Evolutionary conservation across 2,888 invertebrate genomes (phyloP).

Genomic region (Leptogaster cylindrica): DNA sequence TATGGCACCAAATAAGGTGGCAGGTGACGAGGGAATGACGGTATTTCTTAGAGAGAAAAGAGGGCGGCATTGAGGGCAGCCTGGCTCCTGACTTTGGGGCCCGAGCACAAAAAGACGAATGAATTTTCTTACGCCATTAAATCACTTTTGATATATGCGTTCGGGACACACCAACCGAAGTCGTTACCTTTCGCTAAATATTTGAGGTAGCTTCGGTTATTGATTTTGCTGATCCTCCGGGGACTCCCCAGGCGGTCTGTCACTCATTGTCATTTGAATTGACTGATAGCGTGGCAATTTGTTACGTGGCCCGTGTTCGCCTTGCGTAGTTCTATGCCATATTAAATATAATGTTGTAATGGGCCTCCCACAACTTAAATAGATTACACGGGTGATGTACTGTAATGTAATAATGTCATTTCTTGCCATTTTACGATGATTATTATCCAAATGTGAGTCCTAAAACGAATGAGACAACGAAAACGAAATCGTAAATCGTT

Average conservation of each 20-base stretch:
- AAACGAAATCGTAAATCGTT: constrained; percentile 7
- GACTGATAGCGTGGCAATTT: constrained; percentile 36
- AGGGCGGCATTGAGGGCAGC: not conserved
- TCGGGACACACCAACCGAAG: constrained; percentile 15
- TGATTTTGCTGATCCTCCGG: too few species aligned
- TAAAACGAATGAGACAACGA: constrained; percentile 7
- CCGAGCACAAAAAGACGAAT: constrained; percentile 33
- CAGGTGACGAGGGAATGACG: not conserved
- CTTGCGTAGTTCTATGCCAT: not conserved
- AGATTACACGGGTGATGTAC: constrained; percentile 23
- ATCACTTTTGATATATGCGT: constrained; percentile 49
- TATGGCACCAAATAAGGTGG: too few species aligned
- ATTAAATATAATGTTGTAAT: constrained; percentile 18
- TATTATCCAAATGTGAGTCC: constrained; percentile 8
- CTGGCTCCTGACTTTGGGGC: constrained; percentile 2
- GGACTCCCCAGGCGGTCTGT: constrained; percentile 22
- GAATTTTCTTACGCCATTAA: constrained; percentile 43
- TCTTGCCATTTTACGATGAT: constrained; percentile 26
- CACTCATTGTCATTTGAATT: constrained; percentile 29
- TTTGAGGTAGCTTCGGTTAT: too few species aligned
- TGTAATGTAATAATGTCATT: constrained; percentile 32
- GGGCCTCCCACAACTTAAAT: constrained; percentile 9
- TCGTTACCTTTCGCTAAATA: constrained; percentile 13
- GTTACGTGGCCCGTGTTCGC: not conserved
- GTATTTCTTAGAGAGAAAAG: too few species aligned